Evolutionary conservation across 2,113 vertebrate species (phyloP).

Genomic region (Oncorhynchus masou): DNA sequence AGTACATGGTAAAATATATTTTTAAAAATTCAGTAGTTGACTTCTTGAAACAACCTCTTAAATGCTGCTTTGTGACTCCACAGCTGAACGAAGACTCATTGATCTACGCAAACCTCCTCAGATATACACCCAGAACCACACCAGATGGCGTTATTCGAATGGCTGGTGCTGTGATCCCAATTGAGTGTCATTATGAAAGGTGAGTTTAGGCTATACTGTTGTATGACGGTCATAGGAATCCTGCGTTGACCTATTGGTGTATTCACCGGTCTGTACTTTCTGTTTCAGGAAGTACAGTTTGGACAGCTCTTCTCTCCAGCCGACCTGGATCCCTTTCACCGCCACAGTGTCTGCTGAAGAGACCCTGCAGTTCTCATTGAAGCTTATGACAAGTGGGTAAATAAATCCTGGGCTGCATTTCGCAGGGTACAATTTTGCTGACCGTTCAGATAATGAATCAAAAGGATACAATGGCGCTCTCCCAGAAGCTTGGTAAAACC

Average conservation of each 20-base stretch:
- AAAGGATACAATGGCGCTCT: too few relatives aligned
- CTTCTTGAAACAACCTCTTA: neutral
- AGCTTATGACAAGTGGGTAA: conserved; percentile 60
- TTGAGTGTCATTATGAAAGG: conserved; percentile 69
- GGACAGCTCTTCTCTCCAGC: conserved; percentile 52
- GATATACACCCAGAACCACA: conserved; percentile 52
- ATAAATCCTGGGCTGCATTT: too few relatives aligned
- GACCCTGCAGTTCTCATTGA: conserved; percentile 52
- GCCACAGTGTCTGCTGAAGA: conserved; percentile 47
- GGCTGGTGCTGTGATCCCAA: conserved; percentile 64
- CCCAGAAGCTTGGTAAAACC: too few relatives aligned
- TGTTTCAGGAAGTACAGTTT: conserved; percentile 60
- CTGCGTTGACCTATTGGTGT: neutral
- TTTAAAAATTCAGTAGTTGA: neutral
- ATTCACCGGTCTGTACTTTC: neutral
- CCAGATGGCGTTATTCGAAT: conserved; percentile 53
- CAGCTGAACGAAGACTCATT: conserved; percentile 56
- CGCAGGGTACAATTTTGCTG: too few relatives aligned
- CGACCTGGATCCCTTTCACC: conserved; percentile 65
- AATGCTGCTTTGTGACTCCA: neutral
- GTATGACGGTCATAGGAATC: neutral
- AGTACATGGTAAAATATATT: conserved; percentile 48
- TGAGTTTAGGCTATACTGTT: conserved; percentile 12
- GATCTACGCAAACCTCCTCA: conserved; percentile 24
- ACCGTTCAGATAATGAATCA: too few relatives aligned